These are phyloP conservation scores for Eufriesea mexicana DNA, from an alignment of 1,140 invertebrate species.

Conservation along the genomic window DNA sequence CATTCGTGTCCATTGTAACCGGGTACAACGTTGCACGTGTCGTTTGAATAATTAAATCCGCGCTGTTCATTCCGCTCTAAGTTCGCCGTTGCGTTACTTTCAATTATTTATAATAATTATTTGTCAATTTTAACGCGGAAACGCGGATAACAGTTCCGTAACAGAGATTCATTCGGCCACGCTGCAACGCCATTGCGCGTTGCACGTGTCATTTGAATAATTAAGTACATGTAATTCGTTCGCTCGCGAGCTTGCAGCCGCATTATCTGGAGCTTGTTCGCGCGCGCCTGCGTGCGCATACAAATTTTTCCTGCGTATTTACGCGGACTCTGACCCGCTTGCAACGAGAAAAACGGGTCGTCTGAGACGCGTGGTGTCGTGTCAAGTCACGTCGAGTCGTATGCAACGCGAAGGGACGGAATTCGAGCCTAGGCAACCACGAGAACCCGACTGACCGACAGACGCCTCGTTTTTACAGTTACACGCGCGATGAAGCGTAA, in stretches of 20 bases:
- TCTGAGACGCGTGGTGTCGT: too few species aligned
- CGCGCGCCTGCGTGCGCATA: not conserved
- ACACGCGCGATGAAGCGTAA: not conserved
- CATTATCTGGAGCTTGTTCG: constrained; percentile 4
- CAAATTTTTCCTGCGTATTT: constrained; percentile 13
- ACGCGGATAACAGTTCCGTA: not conserved
- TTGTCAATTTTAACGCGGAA: not conserved
- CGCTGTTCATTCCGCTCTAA: constrained; percentile 14
- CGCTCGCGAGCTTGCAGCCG: not conserved
- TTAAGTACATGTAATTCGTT: constrained; percentile 37
- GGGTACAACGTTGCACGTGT: not conserved
- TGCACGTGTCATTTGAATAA: constrained; percentile 4
- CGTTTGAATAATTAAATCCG: constrained; percentile 23
- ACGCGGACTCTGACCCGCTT: too few species aligned
- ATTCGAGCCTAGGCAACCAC: too few species aligned
- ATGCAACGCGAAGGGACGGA: too few species aligned
- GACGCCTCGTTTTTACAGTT: too few species aligned
- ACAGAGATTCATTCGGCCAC: not conserved
- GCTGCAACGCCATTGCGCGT: not conserved
- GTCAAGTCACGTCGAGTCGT: too few species aligned
- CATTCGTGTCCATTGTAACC: not conserved
- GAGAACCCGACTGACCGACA: too few species aligned
- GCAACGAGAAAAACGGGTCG: too few species aligned
- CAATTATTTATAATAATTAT: too few species aligned
- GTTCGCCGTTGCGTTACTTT: too few species aligned